phyloP scores from a whole-genome alignment of 2,888 invertebrate genomes.

The Orchesella flavescens region DNA sequence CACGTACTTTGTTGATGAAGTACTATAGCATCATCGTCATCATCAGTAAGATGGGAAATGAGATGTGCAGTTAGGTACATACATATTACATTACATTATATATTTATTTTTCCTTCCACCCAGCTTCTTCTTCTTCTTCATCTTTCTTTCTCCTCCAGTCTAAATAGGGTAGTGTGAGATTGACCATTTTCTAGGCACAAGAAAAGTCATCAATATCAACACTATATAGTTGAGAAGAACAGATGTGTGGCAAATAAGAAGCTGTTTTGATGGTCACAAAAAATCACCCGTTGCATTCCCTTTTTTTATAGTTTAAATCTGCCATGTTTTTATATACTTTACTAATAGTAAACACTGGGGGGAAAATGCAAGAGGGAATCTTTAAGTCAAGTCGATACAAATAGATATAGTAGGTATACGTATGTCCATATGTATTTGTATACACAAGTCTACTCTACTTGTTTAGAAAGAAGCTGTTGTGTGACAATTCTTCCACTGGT shows the following conservation, averaged over 20 bases:
- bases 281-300: too few relatives aligned
- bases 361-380: neutral
- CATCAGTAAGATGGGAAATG: too few relatives aligned
- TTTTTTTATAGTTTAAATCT: too few relatives aligned
- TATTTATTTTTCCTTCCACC: too few relatives aligned
- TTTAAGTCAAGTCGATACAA: too few relatives aligned
- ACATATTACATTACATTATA: neutral
- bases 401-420: too few relatives aligned
- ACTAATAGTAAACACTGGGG: neutral
- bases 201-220: constrained; percentile 3
- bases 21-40: neutral
- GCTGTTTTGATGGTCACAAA: too few relatives aligned
- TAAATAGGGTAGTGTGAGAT: neutral
- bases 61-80: neutral
- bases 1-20: neutral
- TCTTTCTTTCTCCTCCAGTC: neutral
- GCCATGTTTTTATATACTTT: too few relatives aligned
- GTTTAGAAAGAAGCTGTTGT: too few relatives aligned
- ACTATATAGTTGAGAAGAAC: neutral
- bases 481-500: too few relatives aligned
- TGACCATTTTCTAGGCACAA: constrained; percentile 26
- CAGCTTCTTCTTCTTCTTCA: neutral
- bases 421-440: too few relatives aligned
- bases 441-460: too few relatives aligned
- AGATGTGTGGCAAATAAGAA: neutral